Base-by-base conservation (phyloP, 2,888 invertebrate species). In the Drosophila birchii region DNA sequence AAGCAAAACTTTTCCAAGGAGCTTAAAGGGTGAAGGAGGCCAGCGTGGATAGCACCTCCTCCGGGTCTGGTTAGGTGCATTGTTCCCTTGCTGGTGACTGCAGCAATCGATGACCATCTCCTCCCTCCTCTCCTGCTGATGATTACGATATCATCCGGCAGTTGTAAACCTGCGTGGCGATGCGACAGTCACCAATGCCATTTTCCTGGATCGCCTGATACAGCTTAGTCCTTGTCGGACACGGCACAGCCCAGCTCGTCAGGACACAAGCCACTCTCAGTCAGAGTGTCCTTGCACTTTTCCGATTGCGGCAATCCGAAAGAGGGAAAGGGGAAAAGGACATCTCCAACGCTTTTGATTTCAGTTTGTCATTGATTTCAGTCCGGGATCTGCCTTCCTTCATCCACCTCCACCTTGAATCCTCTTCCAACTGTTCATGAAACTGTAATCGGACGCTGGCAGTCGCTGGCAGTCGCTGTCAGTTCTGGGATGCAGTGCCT, bases 101-200 rank as follows among this genome's bases (percentile, higher is more conserved):
- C 81, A 57, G 39, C 78, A 70, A 64, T 62, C 66, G 36, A 70
- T 59, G 54, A 36, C 59, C 39, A 39, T 44, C 62, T 18, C 7
- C 29, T 29, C 7, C 29, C 6, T 7, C 29, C 44, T 56, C 39
- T 45, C 32, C 51, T 39, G 56, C 53, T 63, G 73, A 64, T 67
- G 58, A 78, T 78, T 59, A 60, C 58, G 59, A 60, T 58, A 60
- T 29, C 59, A 58, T 68, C 41, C 38, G 49, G 76, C 59, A 43
- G 60, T 43, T 66, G 69, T 73, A 76, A 76, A 57, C 69, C 70
- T 49, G 63, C 68, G 58, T 81, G 79, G 59, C 66, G 60, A 51
- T 71, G 67, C 68, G 70, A 70, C 63, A 59, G 53, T 14, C 29
- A 41, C 45, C 53, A 45, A 20, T 45, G 59, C 60, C 62, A 66